Evolutionary conservation across 2,113 vertebrate species (phyloP), one percentile per base, ranked within the genome.

Genomic region (Enhydra lutris): DNA sequence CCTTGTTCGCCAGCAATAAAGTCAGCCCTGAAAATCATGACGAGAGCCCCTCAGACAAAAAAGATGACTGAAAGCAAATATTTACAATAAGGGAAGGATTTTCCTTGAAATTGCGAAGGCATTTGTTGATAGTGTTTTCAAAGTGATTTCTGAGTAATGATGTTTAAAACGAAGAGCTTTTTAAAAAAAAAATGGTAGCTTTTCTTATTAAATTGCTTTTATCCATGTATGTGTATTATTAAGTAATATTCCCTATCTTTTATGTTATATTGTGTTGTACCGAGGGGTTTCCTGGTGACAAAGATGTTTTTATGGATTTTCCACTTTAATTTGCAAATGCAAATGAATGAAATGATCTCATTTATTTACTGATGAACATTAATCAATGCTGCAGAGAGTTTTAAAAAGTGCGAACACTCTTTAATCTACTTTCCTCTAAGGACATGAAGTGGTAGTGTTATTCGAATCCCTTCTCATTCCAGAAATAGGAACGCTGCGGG

Each of bases 31-130:
- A 94, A n/a, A 95, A 85, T 45, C 95, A 65, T 12, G 98, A 98
- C 61, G 99, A 99, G 55, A 98, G 98, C 94, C 97, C 96, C 85
- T 99, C 99, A n/a, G 99, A 99, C 98, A 99, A 99, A 98, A 99
- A 99, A 88, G 99, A 99, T 13, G 99, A 99, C 97, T 99, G 98
- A 99, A 23, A 84, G 45, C 26, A 57, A 73, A 24, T 6, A 34
- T 20, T 20, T 13, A 65, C 74, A 34, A 14, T 3, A 45, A 79
- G 36, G 61, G 69, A 73, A 69, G 57, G 12, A 17, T 73, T 80
- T 67, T 52, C 6, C 89, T 36, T 21, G 65, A 39, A 71, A 42
- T 4, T 7, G 13, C 29, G 31, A 67, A 95, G 47, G 6, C 34
- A 9, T 52, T 95, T 17, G n/a, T 18, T 73, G n/a, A 31, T 85